Conservation (phyloP, 2,888 invertebrate genomes). For the Eubasilissa splendida region DNA sequence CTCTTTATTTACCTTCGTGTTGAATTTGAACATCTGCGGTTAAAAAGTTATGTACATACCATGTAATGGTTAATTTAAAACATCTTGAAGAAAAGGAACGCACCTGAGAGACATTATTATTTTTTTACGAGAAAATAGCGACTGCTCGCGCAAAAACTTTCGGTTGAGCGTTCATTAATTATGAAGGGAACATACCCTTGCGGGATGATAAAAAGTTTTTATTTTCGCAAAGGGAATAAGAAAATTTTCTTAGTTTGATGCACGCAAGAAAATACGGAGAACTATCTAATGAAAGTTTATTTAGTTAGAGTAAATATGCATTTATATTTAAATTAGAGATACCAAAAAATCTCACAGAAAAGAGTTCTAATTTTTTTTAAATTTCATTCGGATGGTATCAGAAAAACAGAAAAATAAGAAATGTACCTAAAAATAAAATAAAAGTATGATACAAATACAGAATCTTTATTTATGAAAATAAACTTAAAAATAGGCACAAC, state of each 20-base stretch:
- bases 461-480: neutral
- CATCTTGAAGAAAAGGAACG: neutral
- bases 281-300: neutral
- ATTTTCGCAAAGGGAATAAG: neutral
- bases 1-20: neutral
- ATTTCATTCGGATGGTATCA: neutral
- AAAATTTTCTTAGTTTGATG: slow-evolving; percentile 3
- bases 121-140: slow-evolving; percentile 24
- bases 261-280: neutral
- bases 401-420: neutral
- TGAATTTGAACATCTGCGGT: neutral
- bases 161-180: slow-evolving; percentile 26
- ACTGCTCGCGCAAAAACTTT: slow-evolving; percentile 4
- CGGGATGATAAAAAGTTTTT: slow-evolving; percentile 4
- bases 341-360: neutral
- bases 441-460: neutral
- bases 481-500: too few relatives aligned
- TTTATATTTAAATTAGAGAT: slow-evolving; percentile 1
- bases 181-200: slow-evolving; percentile 4
- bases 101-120: slow-evolving; percentile 28
- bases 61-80: slow-evolving; percentile 6
- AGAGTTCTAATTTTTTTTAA: neutral
- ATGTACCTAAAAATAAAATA: neutral
- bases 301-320: neutral
- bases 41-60: slow-evolving; percentile 9